phyloP scores from a whole-genome alignment of 2,113 vertebrate species.

The Rhipidura dahli region DNA sequence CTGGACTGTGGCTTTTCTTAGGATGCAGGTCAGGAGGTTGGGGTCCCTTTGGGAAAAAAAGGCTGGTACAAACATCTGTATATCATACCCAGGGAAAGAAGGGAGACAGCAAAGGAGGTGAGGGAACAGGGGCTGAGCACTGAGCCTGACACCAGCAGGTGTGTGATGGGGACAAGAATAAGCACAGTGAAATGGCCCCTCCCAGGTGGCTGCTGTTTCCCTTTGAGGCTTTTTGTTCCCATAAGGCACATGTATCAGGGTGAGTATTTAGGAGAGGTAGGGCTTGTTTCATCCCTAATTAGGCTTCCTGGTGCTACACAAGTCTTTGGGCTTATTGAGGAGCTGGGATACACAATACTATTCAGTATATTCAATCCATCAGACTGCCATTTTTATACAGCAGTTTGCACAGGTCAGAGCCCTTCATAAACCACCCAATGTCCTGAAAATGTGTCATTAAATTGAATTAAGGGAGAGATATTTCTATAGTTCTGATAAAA shows the following conservation, averaged over 20 bases:
- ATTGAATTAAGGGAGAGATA: slow-evolving; percentile 1
- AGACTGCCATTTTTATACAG: not conserved
- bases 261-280: not conserved
- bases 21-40: fast-evolving
- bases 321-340: not conserved
- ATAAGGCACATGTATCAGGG: not conserved
- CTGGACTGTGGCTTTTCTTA: not conserved
- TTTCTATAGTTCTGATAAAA: not conserved
- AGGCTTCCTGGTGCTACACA: not conserved
- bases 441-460: not conserved
- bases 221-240: not conserved
- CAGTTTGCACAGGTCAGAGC: not conserved
- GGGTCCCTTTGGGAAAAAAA: not conserved
- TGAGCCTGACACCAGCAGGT: not conserved
- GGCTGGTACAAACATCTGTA: not conserved
- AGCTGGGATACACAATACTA: not conserved
- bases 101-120: not conserved
- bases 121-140: not conserved
- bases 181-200: not conserved
- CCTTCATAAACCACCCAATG: not conserved
- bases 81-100: not conserved
- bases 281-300: not conserved
- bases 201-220: not conserved
- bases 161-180: not conserved
- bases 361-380: not conserved